Evolutionary conservation across 1,140 invertebrate species (phyloP), one percentile per base, ranked within the genome.

Genomic region (Bombyx mandarina): DNA sequence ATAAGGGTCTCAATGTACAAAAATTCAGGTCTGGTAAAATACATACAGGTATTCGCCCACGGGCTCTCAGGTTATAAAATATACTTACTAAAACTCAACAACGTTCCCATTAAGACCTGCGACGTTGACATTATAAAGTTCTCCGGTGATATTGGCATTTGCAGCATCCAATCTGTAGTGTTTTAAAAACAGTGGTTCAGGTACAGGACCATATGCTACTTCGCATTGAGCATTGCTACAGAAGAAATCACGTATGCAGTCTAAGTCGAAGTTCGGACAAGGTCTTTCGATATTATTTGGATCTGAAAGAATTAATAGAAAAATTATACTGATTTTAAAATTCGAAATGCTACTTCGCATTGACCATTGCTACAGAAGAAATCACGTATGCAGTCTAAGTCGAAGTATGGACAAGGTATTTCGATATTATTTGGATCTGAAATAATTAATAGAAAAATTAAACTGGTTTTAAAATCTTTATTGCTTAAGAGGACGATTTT

Each of bases 341-440:
- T 35, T 35, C 26, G 2, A 35, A 35, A 2, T 3, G 26, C 26
- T 35, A 44, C 43, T 12, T 61, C 62, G 47, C 68, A 71, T 8
- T 57, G 26, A 3, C 59, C 57, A 54, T 35, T 2, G 26, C 26
- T 35, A 35, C 26, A 35, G 2, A 35, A 66, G 43, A 57, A 66
- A 35, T 54, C 47, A 22, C 61, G 58, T 18, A 64, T 66, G 49
- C 66, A 68, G 8, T 62, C 52, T 1, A 57, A 52, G n/a, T 67
- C 62, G 47, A 58, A 65, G 1, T 54, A 42, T 44, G 62, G 52
- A 45, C 69, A 71, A 8, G 69, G 69, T 8, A 62, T 60, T 52
- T 61, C 63, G 35, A 26, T 44, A 4, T 45, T 22, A 54, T 22
- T 35, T 47, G 45, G n/a, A 47, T 35, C 26, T 35, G 26, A 35